Evolutionary conservation across 2,113 vertebrate genomes (phyloP), one percentile per base, ranked within the genome.

Genomic region (Todiramphus saurophagus): DNA sequence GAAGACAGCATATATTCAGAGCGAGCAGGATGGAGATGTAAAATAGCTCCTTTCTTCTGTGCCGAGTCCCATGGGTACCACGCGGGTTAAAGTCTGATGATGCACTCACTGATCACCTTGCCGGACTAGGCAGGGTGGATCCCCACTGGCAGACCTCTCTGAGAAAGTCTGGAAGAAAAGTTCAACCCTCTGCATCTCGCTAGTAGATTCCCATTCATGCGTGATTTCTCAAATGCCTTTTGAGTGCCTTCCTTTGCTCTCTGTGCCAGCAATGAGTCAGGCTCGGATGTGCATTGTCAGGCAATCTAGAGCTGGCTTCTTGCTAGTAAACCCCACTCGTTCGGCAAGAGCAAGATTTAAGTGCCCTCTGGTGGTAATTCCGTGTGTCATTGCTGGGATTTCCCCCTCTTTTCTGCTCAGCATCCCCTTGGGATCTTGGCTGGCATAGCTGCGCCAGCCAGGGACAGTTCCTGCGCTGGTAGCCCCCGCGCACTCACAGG

Each of bases 301-400:
- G 93, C 93, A 68, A 85, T 35, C 69, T 83, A 23, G 94, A n/a
- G 62, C 88, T 72, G 58, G 73, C 64, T n/a, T 16, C 60, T 64
- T 5, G 77, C 85, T 85, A 11, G 72, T 72, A 24, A 95, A 19
- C 67, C 13, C 68, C 53, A 3, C 63, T 69, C 7, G 37, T 17
- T 87, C 59, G 5, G 77, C 75, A 73, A 83, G 60, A 68, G 66
- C 67, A 70, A 74, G 66, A 60, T 81, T 58, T 12, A 91, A 46
- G 81, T 88, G 96, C 95, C 87, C 96, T 96, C 95, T 97, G 88
- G 82, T 51, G 92, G 95, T 9, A 76, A 64, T 37, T 80, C 64
- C 44, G 30, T 1, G 2, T 5, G 64, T 19, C 39, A 66, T 2
- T 17, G 25, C 5, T 13, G 78, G 73, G 76, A 46, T 67, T 88